These are phyloP conservation scores for Cydia fagiglandana DNA, from an alignment of 1,140 invertebrate genomes.

Conservation along the genomic window DNA sequence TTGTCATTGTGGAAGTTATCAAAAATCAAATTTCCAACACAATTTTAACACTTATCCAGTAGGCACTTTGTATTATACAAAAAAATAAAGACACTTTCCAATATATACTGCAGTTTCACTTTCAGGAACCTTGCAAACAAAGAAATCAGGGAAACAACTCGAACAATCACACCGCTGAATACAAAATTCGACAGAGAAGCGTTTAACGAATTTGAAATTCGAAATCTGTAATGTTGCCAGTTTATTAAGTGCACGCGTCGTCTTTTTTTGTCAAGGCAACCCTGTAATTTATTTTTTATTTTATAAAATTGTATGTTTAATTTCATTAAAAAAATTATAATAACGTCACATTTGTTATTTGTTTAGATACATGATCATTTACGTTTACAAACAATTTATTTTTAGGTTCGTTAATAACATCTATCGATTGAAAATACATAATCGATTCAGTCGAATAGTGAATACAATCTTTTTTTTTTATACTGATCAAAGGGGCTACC, in stretches of 20 bases:
- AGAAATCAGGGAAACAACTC: constrained; percentile 21
- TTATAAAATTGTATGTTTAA: neutral
- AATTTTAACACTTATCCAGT: neutral
- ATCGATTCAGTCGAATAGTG: too few relatives aligned
- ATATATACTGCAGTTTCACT: neutral
- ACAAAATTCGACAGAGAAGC: constrained; percentile 22
- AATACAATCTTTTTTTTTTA: too few relatives aligned
- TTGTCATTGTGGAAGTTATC: constrained; percentile 55
- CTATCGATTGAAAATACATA: too few relatives aligned
- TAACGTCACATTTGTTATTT: too few relatives aligned
- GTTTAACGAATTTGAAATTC: constrained; percentile 28
- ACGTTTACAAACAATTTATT: too few relatives aligned
- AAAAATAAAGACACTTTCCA: neutral
- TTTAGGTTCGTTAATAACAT: too few relatives aligned
- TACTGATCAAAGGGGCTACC: too few relatives aligned
- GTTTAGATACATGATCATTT: neutral
- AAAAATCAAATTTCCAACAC: neutral
- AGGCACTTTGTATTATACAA: neutral
- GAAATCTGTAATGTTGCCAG: constrained; percentile 18
- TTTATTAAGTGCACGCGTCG: neutral
- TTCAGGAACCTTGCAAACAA: constrained; percentile 15
- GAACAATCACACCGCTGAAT: constrained; percentile 20
- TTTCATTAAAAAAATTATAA: neutral
- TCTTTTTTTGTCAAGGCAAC: constrained; percentile 34
- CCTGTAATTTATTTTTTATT: neutral